phyloP scores from a whole-genome alignment of 1,140 invertebrate genomes.

The Bradysia coprophila region DNA sequence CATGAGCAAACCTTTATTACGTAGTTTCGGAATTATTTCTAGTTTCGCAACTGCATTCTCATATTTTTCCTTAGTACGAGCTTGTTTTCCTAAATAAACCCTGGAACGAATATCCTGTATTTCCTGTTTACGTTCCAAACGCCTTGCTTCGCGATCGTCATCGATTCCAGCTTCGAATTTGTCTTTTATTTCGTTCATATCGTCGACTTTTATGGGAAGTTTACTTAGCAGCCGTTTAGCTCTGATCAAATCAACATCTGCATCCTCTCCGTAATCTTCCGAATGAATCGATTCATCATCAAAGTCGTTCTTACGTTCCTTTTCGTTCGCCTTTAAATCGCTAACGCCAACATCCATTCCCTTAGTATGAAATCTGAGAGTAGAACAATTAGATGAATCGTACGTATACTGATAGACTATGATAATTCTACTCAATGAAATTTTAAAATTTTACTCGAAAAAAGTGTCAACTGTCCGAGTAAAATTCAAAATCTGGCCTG shows the following conservation, averaged over 20 bases:
- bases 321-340: conserved; percentile 25
- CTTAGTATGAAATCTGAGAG: conserved; percentile 51
- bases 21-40: conserved; percentile 28
- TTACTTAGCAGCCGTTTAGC: conserved; percentile 32
- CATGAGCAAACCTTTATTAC: neutral
- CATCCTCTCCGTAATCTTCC: conserved; percentile 25
- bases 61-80: conserved; percentile 79
- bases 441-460: too few relatives aligned
- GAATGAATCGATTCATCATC: too few relatives aligned
- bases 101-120: conserved; percentile 65
- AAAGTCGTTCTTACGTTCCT: conserved; percentile 30
- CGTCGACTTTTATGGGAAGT: conserved; percentile 58
- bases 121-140: conserved; percentile 71
- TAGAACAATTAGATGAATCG: too few relatives aligned
- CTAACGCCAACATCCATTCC: conserved; percentile 61
- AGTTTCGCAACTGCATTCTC: conserved; percentile 74
- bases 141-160: conserved; percentile 40
- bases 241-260: conserved; percentile 23
- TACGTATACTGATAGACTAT: too few relatives aligned
- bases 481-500: too few relatives aligned
- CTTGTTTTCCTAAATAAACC: conserved; percentile 72
- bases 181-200: conserved; percentile 66
- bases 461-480: too few relatives aligned
- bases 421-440: too few relatives aligned
- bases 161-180: conserved; percentile 52